Conservation (phyloP, 1,140 invertebrate genomes). For the Zaprionus capensis region DNA sequence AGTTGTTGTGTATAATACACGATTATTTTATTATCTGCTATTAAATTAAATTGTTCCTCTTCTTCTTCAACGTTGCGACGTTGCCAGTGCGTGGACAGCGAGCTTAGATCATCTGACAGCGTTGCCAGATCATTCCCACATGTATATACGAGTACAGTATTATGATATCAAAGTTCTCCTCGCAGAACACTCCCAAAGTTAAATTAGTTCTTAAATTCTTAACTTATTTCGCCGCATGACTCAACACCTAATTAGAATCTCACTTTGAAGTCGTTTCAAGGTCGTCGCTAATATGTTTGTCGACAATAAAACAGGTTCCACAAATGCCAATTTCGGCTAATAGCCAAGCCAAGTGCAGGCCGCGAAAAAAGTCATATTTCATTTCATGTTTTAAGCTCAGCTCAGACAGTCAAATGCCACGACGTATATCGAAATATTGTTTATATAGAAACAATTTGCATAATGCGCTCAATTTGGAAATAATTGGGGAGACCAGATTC, state of each 20-base stretch:
- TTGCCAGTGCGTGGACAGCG: no score
- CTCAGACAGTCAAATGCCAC: slow-evolving; percentile 31
- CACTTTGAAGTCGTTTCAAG: slow-evolving; percentile 19
- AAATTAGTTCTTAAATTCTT: not conserved
- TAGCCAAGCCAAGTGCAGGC: not conserved
- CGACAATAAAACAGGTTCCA: slow-evolving; percentile 29
- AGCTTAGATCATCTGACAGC: no score
- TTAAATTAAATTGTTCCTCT: no score
- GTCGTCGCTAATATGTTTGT: slow-evolving; percentile 8
- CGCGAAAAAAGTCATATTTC: slow-evolving; percentile 7
- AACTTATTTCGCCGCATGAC: not conserved
- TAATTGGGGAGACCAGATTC: slow-evolving; percentile 16
- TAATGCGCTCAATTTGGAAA: slow-evolving; percentile 27
- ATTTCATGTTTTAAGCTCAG: slow-evolving; percentile 25
- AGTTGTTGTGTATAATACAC: no score
- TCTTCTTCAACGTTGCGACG: no score
- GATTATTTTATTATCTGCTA: no score
- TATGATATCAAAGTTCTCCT: not conserved
- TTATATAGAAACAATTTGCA: slow-evolving; percentile 35
- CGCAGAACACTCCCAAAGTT: not conserved
- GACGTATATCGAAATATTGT: not conserved
- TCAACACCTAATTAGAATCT: slow-evolving; percentile 23
- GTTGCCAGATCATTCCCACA: no score
- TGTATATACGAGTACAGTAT: not conserved
- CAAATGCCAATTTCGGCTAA: slow-evolving; percentile 10